Conservation (phyloP, 2,888 invertebrate genomes). For the Anthrax anthrax region DNA sequence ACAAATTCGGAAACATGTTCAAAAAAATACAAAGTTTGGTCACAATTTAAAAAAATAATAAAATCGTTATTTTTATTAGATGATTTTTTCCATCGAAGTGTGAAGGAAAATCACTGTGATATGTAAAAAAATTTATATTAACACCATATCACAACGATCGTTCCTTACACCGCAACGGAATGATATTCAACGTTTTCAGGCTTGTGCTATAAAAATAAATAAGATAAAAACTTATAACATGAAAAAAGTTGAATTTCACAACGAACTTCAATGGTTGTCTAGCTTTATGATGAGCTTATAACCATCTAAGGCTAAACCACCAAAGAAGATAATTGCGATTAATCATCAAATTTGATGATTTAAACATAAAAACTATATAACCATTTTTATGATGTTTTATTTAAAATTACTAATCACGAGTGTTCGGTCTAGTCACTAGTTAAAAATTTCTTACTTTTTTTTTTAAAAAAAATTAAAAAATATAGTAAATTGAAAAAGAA, state of each 20-base stretch:
- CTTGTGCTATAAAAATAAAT: not conserved
- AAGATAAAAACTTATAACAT: too few relatives aligned
- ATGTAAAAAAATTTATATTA: conserved; percentile 17
- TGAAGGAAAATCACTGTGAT: conserved; percentile 36
- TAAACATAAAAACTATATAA: too few relatives aligned
- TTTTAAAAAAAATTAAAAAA: not conserved
- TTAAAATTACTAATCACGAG: conserved; percentile 34
- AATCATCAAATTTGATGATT: conserved; percentile 3
- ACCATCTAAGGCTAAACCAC: conserved; percentile 30
- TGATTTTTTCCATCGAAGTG: conserved; percentile 19
- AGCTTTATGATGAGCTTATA: conserved; percentile 28
- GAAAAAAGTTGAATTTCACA: conserved; percentile 14
- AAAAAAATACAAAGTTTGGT: too few relatives aligned
- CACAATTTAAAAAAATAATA: too few relatives aligned
- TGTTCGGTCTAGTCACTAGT: conserved; percentile 35
- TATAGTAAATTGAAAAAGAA: not conserved
- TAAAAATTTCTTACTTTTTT: too few relatives aligned
- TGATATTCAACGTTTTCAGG: not conserved
- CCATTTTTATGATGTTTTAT: conserved; percentile 6
- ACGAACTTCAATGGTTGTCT: conserved; percentile 33
- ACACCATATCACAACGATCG: conserved; percentile 34
- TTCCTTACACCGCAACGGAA: conserved; percentile 25
- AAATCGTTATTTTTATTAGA: not conserved
- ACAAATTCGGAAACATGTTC: conserved; percentile 10
- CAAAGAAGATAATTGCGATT: conserved; percentile 31